Conservation (phyloP, 2,113 vertebrate species). For the Equus quagga region DNA sequence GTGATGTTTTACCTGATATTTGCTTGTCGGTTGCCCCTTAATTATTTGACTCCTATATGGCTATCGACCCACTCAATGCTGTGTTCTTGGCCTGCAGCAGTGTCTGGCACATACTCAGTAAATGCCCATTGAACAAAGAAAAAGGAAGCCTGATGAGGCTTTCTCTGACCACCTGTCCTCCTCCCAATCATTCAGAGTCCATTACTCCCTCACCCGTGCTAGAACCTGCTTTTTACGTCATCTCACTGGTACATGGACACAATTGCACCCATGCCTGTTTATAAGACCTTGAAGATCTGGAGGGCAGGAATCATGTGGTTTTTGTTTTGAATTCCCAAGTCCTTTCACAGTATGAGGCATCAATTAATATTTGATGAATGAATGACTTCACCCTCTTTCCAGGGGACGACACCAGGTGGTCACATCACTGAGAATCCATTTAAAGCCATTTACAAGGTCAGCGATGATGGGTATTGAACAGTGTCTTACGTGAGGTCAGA, state of each 20-base stretch:
- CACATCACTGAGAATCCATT: background rate
- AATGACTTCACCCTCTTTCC: constrained; percentile 53
- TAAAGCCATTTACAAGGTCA: constrained; percentile 13
- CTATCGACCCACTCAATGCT: fast-evolving
- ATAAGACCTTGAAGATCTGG: background rate
- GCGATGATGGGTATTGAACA: background rate
- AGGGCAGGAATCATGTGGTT: background rate
- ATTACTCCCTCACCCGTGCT: fast-evolving
- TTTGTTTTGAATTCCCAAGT: background rate
- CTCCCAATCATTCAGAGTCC: background rate
- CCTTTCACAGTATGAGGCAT: background rate
- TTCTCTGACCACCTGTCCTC: too few relatives aligned
- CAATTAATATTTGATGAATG: constrained; percentile 48
- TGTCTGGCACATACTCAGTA: background rate
- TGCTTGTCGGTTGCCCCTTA: background rate
- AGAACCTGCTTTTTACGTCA: background rate
- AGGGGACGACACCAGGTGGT: constrained; percentile 11
- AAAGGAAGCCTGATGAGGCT: background rate
- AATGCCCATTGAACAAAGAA: background rate
- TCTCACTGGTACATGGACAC: fast-evolving
- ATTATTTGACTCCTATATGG: background rate
- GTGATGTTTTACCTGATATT: background rate
- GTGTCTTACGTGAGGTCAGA: background rate
- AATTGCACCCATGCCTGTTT: fast-evolving
- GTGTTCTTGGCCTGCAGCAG: fast-evolving